Conservation (phyloP, 2,113 vertebrate species). For the Bettongia penicillata region DNA sequence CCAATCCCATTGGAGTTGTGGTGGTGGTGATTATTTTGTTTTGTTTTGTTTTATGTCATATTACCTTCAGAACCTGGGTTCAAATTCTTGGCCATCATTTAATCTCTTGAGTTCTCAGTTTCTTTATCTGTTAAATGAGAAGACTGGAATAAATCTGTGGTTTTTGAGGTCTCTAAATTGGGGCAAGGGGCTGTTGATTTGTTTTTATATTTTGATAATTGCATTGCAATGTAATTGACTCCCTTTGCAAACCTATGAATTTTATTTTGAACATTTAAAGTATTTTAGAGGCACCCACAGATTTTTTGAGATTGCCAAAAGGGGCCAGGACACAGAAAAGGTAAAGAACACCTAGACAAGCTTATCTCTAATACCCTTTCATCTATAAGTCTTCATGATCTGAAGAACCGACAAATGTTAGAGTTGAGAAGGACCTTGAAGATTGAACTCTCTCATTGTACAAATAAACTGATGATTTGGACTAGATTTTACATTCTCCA, state of each 20-base stretch:
- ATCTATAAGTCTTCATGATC: constrained; percentile 6
- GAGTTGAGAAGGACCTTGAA: background rate
- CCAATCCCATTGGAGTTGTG: background rate
- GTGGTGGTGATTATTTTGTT: background rate
- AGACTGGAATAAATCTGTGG: background rate
- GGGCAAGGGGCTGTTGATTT: background rate
- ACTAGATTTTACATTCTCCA: background rate
- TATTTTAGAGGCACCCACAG: background rate
- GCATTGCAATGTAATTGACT: background rate
- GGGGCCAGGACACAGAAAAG: background rate
- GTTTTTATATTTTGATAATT: background rate
- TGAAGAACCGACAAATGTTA: background rate
- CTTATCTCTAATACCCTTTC: background rate
- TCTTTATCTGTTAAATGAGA: background rate
- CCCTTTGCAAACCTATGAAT: background rate
- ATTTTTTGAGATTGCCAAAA: background rate
- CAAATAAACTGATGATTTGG: background rate
- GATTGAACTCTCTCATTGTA: background rate
- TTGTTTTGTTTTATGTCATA: background rate
- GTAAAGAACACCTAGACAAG: background rate
- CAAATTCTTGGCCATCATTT: background rate
- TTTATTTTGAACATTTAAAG: background rate
- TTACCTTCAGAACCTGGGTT: background rate
- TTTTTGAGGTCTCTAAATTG: background rate
- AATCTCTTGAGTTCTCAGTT: background rate